Evolutionary conservation across 1,140 invertebrate genomes (phyloP), one percentile per base, ranked within the genome.

Genomic region (Trissolcus basalis): DNA sequence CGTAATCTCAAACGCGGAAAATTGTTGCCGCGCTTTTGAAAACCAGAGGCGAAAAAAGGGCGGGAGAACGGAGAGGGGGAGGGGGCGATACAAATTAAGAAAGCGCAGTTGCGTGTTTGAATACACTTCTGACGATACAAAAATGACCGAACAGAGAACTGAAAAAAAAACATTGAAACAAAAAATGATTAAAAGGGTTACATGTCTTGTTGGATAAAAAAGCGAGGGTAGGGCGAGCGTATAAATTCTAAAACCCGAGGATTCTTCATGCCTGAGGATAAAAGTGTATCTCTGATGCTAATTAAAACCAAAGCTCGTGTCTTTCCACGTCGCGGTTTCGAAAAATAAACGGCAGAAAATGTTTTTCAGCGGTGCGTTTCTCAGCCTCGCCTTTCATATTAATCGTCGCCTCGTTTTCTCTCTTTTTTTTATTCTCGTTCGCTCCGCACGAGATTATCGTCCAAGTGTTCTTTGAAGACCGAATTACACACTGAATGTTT

Each of bases 401-500:
- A 51, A 49, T 64, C 69, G 45, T 77, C 48, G 39, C 54, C 12
- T 53, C 65, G 44, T 8, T 61, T 55, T 75, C 58, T 27, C 56
- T 41, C 48, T 56, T 50, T 73, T 75, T 51, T 76, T 82, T 77
- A 63, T 74, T 73, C 70, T 76, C 60, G 73, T 77, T 65, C 80
- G 79, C 78, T 72, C 77, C 67, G 77, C 67, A 74, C 79, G 80
- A 87, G 86, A 87, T 87, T 87, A 87, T 85, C 83, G 85, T 85
- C 82, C 85, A 85, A 88, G 85, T 87, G 83, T 87, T 87, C 85
- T 87, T 85, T 87, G 87, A 87, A 87, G 83, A 87, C 84, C 82
- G 81, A 88, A 88, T 89, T 88, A 87, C 82, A 84, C 84, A 85
- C 83, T 85, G 83, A 83, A 88, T 88, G 83, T 87, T 87, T 87